These are phyloP conservation scores for Megaleporinus macrocephalus DNA, from an alignment of 2,113 vertebrate genomes.

Conservation along the genomic window DNA sequence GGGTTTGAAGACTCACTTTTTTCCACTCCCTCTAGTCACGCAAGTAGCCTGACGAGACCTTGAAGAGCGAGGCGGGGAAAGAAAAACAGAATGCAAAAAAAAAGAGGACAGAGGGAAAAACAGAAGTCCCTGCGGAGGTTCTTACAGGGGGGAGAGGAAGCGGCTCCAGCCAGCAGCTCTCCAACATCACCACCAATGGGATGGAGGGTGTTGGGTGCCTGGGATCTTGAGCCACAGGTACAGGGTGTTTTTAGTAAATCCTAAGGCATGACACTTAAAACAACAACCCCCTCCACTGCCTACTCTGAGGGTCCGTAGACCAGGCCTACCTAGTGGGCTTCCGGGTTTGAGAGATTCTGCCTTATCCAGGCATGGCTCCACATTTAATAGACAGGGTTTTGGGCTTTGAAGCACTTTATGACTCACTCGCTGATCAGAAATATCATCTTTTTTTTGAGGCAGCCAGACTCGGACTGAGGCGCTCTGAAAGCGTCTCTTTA, in stretches of 20 bases:
- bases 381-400: conserved; percentile 46
- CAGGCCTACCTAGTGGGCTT: background rate
- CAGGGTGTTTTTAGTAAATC: background rate
- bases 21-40: conserved; percentile 79
- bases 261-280: background rate
- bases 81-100: conserved; percentile 60
- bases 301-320: background rate
- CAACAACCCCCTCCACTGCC: background rate
- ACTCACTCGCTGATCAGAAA: conserved; percentile 51
- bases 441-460: conserved; percentile 50
- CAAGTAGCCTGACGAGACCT: conserved; percentile 80
- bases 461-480: conserved; percentile 60
- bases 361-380: background rate
- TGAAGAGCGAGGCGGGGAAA: conserved; percentile 62
- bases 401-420: conserved; percentile 36
- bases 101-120: conserved; percentile 59
- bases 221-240: background rate
- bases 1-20: conserved; percentile 77
- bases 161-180: conserved; percentile 38
- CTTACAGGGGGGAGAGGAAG: conserved; percentile 25
- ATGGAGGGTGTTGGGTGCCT: background rate
- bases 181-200: conserved; percentile 31
- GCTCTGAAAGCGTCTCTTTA: conserved; percentile 65
- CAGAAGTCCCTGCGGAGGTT: conserved; percentile 51
- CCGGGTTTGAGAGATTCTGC: background rate